Evolutionary conservation across 2,797 vertebrate species (phyloP), one percentile per base, ranked within the genome.

Genomic region (Bradypus variegatus): DNA sequence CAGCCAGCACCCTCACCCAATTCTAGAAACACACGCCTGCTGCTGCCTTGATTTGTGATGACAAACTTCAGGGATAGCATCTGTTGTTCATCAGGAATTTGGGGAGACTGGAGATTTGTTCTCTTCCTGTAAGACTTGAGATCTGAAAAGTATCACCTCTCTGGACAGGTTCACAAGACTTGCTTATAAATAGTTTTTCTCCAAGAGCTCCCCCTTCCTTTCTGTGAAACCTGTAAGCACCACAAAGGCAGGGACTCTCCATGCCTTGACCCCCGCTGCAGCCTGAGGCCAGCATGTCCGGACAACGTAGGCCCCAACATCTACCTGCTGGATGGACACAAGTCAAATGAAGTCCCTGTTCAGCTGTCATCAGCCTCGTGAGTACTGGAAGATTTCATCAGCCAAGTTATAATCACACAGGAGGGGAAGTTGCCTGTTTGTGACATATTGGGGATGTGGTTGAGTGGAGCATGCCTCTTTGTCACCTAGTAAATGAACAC

Each of bases 51-150:
- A 50, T 64, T 69, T 91, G 76, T 78, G 78, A 85, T 93, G 86
- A 94, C 91, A 94, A 58, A 86, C 70, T 90, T 95, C 82, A 95
- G 62, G 64, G 69, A 77, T 72, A 80, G 72, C 72, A 89, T 91
- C 92, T 96, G 89, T 90, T 93, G 67, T 96, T 95, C 87, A 95
- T 94, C 94, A 95, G 78, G 55, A 89, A 82, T 94, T 86, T 65
- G 36, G 91, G 86, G 94, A 95, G 90, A 89, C 65, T 87, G 86
- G 60, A 94, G 76, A 93, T 75, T 83, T 95, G 73, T 93, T 94
- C 89, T 92, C 38, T 95, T 95, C 89, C 93, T 93, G 73, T 91
- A 85, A 85, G 36, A 69, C 29, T 90, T 2, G 4, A 77, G 89
- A 72, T 95, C 93, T 93, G 92, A 96, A 83, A 95, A 89, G 45